Evolutionary conservation across 2,113 vertebrate species (phyloP).

Genomic region (Thamnaconus septentrionalis): DNA sequence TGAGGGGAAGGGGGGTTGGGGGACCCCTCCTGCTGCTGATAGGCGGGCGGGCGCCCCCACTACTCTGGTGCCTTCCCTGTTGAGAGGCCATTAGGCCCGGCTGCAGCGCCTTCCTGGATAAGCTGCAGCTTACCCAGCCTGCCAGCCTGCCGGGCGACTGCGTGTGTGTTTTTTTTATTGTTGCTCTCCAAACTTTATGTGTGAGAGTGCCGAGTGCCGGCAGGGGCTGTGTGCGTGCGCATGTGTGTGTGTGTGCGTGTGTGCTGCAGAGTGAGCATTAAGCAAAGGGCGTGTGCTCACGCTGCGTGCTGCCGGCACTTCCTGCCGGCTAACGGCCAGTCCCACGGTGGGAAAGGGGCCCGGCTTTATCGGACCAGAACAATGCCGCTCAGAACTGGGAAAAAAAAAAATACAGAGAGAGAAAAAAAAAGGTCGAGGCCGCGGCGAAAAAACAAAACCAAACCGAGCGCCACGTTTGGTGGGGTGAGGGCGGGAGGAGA

Average conservation of each 20-base stretch:
- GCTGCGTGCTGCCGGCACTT: constrained; percentile 61
- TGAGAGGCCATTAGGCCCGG: constrained; percentile 64
- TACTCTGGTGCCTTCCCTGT: constrained; percentile 40
- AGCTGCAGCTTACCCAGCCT: constrained; percentile 58
- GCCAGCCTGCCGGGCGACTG: constrained; percentile 49
- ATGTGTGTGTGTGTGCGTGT: constrained; percentile 18
- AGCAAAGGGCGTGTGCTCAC: constrained; percentile 17
- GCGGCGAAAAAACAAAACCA: no score
- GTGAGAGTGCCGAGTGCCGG: constrained; percentile 41
- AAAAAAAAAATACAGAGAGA: constrained; percentile 54
- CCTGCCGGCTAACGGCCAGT: constrained; percentile 68
- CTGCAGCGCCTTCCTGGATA: constrained; percentile 66
- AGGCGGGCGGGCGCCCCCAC: constrained; percentile 45
- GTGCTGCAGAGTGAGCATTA: not conserved
- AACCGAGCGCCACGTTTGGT: no score
- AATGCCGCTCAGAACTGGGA: constrained; percentile 41
- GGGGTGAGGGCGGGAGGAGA: constrained; percentile 13
- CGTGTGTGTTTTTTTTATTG: constrained; percentile 52
- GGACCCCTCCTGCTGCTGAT: no score
- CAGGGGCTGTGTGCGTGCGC: constrained; percentile 32
- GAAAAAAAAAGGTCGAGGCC: constrained; percentile 67
- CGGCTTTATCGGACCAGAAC: constrained; percentile 67
- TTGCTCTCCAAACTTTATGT: constrained; percentile 63
- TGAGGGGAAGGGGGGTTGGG: no score
- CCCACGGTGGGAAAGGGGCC: constrained; percentile 63